phyloP scores from a whole-genome alignment of 2,888 invertebrate species.

The Hoplodrina ambigua region DNA sequence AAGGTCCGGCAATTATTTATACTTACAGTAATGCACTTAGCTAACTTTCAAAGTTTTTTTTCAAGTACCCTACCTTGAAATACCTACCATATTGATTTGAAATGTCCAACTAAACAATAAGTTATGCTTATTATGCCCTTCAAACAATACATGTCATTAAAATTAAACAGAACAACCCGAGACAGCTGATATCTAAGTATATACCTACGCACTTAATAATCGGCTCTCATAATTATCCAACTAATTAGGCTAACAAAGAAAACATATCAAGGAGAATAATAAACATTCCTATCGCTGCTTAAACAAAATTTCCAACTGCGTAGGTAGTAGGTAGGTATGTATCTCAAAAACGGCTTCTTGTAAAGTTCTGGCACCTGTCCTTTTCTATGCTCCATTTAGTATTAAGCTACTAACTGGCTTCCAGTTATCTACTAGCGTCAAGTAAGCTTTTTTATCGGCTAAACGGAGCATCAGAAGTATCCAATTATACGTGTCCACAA shows the following conservation, averaged over 20 bases:
- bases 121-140: not conserved
- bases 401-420: not conserved
- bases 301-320: slow-evolving; percentile 6
- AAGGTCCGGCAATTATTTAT: slow-evolving; percentile 67
- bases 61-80: not conserved
- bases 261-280: slow-evolving; percentile 27
- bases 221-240: slow-evolving; percentile 36
- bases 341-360: not conserved
- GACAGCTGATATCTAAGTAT: slow-evolving; percentile 14
- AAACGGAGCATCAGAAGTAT: slow-evolving; percentile 5
- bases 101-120: slow-evolving; percentile 6
- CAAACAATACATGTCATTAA: slow-evolving; percentile 10
- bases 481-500: no score
- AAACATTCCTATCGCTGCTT: slow-evolving; percentile 16
- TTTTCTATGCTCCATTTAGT: not conserved
- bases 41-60: not conserved
- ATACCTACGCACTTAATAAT: slow-evolving; percentile 22
- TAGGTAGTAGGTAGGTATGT: not conserved
- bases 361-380: not conserved
- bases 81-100: not conserved
- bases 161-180: slow-evolving; percentile 7
- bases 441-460: not conserved
- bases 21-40: not conserved
- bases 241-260: slow-evolving; percentile 52
- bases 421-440: not conserved